These are phyloP conservation scores for Drosophila paulistorum DNA, from an alignment of 1,140 invertebrate genomes.

Conservation along the genomic window DNA sequence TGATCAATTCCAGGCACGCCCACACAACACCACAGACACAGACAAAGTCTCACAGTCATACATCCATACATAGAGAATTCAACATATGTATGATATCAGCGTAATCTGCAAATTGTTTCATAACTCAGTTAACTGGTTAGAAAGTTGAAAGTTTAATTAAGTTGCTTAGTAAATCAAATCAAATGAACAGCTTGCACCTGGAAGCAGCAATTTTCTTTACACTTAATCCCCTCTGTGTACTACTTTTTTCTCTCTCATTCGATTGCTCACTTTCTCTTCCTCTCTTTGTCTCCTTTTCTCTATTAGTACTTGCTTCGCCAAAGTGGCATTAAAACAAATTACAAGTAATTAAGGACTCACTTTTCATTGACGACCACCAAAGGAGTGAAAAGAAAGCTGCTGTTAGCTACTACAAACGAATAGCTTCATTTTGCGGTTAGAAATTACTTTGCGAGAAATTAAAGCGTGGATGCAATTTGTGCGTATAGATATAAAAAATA, in stretches of 20 bases:
- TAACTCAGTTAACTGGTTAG: constrained; percentile 69
- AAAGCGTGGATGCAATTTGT: neutral
- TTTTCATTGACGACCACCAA: constrained; percentile 55
- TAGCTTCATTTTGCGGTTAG: neutral
- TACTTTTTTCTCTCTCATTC: constrained; percentile 1
- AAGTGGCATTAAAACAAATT: constrained; percentile 78
- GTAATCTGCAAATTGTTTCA: constrained; percentile 61
- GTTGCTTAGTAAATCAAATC: constrained; percentile 74
- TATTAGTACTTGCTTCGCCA: constrained; percentile 53
- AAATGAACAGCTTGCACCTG: constrained; percentile 60
- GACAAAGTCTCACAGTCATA: neutral
- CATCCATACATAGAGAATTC: neutral
- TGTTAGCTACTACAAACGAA: neutral
- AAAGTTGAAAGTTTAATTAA: constrained; percentile 72
- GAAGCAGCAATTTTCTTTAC: constrained; percentile 11
- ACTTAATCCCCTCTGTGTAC: constrained; percentile 18
- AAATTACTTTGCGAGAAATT: neutral
- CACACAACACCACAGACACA: constrained; percentile 21
- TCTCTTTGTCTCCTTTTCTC: constrained; percentile 19
- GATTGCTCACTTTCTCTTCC: neutral
- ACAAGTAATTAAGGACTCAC: constrained; percentile 76
- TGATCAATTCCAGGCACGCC: constrained; percentile 53
- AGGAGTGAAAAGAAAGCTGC: constrained; percentile 4
- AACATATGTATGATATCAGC: constrained; percentile 1
- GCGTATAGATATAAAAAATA: neutral